A percentile compares a stretch with the other conserved stretches of the same genome.
Evolutionary conservation across 92 coral and sea anemone species (phyloP).

Genomic region (Blastomussa wellsi): DNA sequence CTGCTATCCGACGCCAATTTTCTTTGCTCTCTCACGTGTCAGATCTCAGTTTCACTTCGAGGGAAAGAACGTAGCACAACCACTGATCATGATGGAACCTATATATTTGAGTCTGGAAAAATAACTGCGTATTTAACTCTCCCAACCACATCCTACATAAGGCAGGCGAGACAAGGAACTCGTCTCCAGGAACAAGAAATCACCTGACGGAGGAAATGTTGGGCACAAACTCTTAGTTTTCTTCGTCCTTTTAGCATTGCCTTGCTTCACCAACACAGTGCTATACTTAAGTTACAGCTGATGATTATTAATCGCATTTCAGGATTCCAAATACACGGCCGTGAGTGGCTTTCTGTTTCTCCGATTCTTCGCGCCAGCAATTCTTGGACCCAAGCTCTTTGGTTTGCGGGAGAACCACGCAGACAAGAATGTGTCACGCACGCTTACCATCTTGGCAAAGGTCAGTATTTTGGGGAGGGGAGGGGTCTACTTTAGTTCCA

Average conservation of each 20-base stretch:
- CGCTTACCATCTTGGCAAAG: constrained; percentile 89
- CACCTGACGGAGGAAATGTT: neutral
- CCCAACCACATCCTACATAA: neutral
- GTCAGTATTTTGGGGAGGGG: constrained; percentile 28
- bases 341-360: constrained; percentile 93
- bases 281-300: neutral
- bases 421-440: constrained; percentile 85
- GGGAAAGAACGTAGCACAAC: neutral
- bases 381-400: constrained; percentile 96
- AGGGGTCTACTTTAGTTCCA: neutral
- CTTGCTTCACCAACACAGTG: neutral
- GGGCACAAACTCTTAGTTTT: neutral
- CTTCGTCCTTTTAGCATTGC: neutral
- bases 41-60: no score
- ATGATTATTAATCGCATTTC: constrained; percentile 6
- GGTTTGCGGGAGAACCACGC: constrained; percentile 86
- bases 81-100: neutral
- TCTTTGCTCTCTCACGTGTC: neutral
- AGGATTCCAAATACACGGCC: constrained; percentile 87
- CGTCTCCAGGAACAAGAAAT: neutral
- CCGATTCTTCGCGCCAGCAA: constrained; percentile 91
- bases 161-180: neutral
- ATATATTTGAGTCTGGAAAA: neutral
- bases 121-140: neutral
- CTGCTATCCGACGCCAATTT: no score